Base-by-base conservation (phyloP, 2,888 invertebrate genomes). In the Pollenia labialis region DNA sequence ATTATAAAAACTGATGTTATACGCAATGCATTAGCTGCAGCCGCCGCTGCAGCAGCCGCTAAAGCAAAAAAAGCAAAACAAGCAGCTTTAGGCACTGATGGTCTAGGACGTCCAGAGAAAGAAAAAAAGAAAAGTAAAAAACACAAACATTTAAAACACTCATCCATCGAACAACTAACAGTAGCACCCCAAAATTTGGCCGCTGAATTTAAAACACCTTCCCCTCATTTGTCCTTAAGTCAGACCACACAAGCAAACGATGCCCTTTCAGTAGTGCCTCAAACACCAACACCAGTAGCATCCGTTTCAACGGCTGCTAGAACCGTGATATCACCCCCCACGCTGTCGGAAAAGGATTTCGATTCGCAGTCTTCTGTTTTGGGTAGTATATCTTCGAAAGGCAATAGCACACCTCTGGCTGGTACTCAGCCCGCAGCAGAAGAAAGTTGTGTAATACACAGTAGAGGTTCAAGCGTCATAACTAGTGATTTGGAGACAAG, bases 311-410 rank as follows among this genome's bases (percentile, higher is more conserved):
- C 81, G 16, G 9, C 76, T 18, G 71, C 87, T 1, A 90, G 90
- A 66, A 91, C 91, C 2, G 90, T 92, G 8, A 91, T 92, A 62
- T 93, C 93, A 52, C 93, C 93, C 0, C 94, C 95, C 68, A 94
- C 95, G 58, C 94, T 95, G 23, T 92, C 93, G 3, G 93, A 93
- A 52, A 91, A 92, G 77, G 93, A 93, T 83, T 93, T 93, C 42
- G 93, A 93, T 82, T 93, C 93, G 1, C 91, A 93, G 76, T 93
- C 93, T 0, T 93, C 93, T 54, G 92, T 93, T 76, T 88, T 93
- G 71, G 93, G 93, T 71, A 93, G 93, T 89, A 92, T 93, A 80
- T 93, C 93, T 1, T 93, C 93, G 12, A 93, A 93, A 87, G 93
- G 92, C 8, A 91, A 92, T 82, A 93, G 93, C 76, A 93, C 92